Evolutionary conservation across 2,888 invertebrate genomes (phyloP).

Genomic region (Eupeodes luniger): DNA sequence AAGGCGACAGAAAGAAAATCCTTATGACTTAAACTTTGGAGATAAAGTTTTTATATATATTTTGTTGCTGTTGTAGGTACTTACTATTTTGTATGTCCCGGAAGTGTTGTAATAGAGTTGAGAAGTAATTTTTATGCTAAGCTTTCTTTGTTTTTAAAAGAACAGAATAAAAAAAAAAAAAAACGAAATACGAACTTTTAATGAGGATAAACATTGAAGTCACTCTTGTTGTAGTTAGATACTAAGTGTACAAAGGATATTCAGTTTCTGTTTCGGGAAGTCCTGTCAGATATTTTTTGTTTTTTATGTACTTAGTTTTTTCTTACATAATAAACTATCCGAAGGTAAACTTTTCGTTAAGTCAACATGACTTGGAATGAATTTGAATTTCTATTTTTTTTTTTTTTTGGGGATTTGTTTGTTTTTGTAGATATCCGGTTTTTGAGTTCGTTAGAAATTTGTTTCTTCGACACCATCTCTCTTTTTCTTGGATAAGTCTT

Average conservation of each 20-base stretch:
- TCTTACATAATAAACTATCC: not conserved
- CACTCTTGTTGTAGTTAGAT: slow-evolving; percentile 14
- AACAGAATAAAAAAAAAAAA: slow-evolving; percentile 20
- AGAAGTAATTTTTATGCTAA: slow-evolving; percentile 54
- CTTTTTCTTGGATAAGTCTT: not conserved
- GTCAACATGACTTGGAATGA: slow-evolving; percentile 10
- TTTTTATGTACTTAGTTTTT: not conserved
- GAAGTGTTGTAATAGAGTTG: slow-evolving; percentile 36
- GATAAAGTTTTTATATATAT: slow-evolving; percentile 1
- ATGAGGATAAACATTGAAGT: slow-evolving; percentile 63
- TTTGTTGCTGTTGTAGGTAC: not conserved
- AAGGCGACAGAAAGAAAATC: slow-evolving; percentile 34
- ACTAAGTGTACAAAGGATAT: not conserved
- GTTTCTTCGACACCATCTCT: not conserved
- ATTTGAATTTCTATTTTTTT: slow-evolving; percentile 10
- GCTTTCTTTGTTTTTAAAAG: slow-evolving; percentile 31
- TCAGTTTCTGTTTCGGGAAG: slow-evolving; percentile 15
- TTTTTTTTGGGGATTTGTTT: not conserved
- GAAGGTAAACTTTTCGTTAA: slow-evolving; percentile 19
- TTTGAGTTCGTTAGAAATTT: slow-evolving; percentile 16
- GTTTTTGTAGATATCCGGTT: slow-evolving; percentile 3
- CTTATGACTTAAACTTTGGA: slow-evolving; percentile 4
- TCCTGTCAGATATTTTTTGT: slow-evolving; percentile 18
- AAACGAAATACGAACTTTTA: slow-evolving; percentile 67
- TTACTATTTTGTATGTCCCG: slow-evolving; percentile 8